These are phyloP conservation scores for Drosophila elegans DNA, from an alignment of 1,140 invertebrate genomes.

Conservation along the genomic window DNA sequence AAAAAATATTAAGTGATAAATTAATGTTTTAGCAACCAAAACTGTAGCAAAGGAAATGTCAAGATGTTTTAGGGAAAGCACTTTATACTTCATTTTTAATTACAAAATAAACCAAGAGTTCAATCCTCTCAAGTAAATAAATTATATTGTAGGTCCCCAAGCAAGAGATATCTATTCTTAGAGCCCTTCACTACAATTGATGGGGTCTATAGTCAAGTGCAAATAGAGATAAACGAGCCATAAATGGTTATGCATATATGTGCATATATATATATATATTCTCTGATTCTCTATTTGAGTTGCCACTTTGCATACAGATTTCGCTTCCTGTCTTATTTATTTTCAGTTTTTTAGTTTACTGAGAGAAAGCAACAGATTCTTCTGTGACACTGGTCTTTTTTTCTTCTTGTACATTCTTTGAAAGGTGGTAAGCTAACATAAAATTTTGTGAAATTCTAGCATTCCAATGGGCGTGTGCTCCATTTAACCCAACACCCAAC, in stretches of 20 bases:
- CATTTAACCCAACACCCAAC: constrained; percentile 27
- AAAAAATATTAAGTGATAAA: constrained; percentile 3
- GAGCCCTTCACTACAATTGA: constrained; percentile 33
- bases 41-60: neutral
- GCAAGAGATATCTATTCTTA: constrained; percentile 36
- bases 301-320: constrained; percentile 35
- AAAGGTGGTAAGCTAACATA: neutral
- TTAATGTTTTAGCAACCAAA: neutral
- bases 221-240: constrained; percentile 45
- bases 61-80: too few relatives aligned
- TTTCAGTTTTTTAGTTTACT: neutral
- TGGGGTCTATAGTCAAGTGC: constrained; percentile 32
- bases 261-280: neutral
- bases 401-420: neutral
- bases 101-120: constrained; percentile 21
- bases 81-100: too few relatives aligned
- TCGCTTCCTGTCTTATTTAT: constrained; percentile 37
- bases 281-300: constrained; percentile 37
- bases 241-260: constrained; percentile 13
- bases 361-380: constrained; percentile 31
- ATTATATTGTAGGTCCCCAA: constrained; percentile 19
- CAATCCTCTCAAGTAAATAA: constrained; percentile 17
- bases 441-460: constrained; percentile 20
- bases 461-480: constrained; percentile 35
- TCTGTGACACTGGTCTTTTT: neutral